These are phyloP conservation scores for Sitobion miscanthi DNA, from an alignment of 1,140 invertebrate genomes.

Conservation along the genomic window DNA sequence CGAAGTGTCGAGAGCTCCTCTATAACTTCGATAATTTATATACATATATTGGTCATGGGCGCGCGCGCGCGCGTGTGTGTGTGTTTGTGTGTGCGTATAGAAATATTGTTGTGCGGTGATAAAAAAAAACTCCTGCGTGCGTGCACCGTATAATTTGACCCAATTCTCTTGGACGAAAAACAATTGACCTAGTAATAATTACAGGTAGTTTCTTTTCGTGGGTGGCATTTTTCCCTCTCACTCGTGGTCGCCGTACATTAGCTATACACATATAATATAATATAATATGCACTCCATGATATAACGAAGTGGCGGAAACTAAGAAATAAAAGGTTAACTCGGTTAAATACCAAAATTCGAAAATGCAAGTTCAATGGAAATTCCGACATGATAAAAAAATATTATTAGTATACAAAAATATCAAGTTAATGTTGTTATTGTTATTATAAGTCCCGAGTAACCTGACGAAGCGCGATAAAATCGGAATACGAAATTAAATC, in stretches of 20 bases:
- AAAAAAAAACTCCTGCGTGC: neutral
- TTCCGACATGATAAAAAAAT: neutral
- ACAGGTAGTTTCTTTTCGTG: constrained; percentile 31
- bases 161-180: neutral
- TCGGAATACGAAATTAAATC: neutral
- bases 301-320: neutral
- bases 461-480: no score
- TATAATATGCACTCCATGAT: neutral
- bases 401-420: neutral
- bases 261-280: neutral
- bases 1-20: neutral
- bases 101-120: neutral
- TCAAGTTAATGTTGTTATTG: neutral
- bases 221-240: neutral
- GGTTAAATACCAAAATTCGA: constrained; percentile 35
- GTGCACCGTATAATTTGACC: neutral
- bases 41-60: neutral
- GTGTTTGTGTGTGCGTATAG: no score
- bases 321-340: constrained; percentile 43
- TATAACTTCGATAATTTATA: neutral
- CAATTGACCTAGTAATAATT: constrained; percentile 15
- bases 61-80: no score
- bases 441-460: neutral
- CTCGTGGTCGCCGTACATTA: neutral
- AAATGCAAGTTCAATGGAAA: constrained; percentile 7